Evolutionary conservation across 2,113 vertebrate species (phyloP), one percentile per base, ranked within the genome.

Genomic region (Percopsis transmontana): DNA sequence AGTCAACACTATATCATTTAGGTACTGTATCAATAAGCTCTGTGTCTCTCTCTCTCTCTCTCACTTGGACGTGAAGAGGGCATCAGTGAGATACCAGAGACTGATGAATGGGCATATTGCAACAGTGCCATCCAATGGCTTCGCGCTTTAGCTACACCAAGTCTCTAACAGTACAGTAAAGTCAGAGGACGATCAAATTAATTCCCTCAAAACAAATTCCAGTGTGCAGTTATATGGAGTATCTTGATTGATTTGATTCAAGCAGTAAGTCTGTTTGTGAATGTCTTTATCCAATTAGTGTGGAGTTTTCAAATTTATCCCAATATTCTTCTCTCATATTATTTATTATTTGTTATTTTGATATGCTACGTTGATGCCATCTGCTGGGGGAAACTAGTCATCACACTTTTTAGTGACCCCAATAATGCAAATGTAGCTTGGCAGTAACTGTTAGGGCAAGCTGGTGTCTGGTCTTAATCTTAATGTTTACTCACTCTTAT

Each of bases 41-140:
- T 18, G 15, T 48, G 15, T 48, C 16, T 48, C 45, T 48, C 45
- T 48, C 45, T 48, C 45, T 48, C 45, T n/a, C 5, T 48, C 45
- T 16, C 45, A n/a, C 12, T 47, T n/a, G n/a, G n/a, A n/a, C n/a
- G n/a, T n/a, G n/a, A n/a, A n/a, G n/a, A n/a, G n/a, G n/a, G n/a
- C n/a, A n/a, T n/a, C n/a, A n/a, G n/a, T n/a, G n/a, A n/a, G 21
- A 50, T 33, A 4, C 44, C 16, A 0, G 7, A 41, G 63, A 16
- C 38, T 11, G 8, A n/a, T 45, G 65, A 45, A 0, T 15, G 41
- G 19, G n/a, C 11, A 50, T 59, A 55, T 62, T 57, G 53, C 74
- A 80, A 89, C 81, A 87, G 77, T 87, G 85, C 82, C 87, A 81
- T 62, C 84, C 7, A 27, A 24, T 67, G 87, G 84, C 23, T 23